Conservation (phyloP, 1,140 invertebrate species). For the Venustaconcha ellipsiformis region DNA sequence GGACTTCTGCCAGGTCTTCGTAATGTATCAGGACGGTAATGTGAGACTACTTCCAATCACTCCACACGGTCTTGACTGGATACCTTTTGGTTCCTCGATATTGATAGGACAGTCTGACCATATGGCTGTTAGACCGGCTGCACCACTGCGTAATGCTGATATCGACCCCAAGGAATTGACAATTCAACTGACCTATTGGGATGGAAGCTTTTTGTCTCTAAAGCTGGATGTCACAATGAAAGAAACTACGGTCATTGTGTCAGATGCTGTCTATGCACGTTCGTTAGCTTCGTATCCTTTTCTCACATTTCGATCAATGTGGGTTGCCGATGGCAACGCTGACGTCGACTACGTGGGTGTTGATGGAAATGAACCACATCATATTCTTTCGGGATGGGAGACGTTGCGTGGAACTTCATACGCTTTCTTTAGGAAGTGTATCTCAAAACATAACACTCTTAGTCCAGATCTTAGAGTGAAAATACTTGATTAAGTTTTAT, state of each 20-base stretch:
- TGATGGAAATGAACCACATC: conserved; percentile 26
- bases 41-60: conserved; percentile 38
- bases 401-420: conserved; percentile 33
- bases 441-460: conserved; percentile 51
- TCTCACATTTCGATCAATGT: conserved; percentile 51
- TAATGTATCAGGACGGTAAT: conserved; percentile 53
- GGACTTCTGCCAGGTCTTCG: conserved; percentile 43
- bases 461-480: conserved; percentile 50
- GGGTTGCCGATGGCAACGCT: conserved; percentile 45
- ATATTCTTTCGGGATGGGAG: conserved; percentile 32
- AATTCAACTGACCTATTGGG: conserved; percentile 5
- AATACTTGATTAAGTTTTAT: conserved; percentile 13
- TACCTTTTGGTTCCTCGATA: conserved; percentile 51
- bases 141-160: conserved; percentile 34
- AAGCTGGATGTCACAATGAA: too few species aligned
- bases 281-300: conserved; percentile 9
- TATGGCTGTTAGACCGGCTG: conserved; percentile 27
- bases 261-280: too few species aligned
- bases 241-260: too few species aligned
- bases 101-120: conserved; percentile 26
- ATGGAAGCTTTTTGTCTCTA: too few species aligned
- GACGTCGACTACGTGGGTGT: conserved; percentile 49
- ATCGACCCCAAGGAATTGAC: conserved; percentile 27
- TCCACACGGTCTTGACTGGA: conserved; percentile 50
- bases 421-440: conserved; percentile 50